Evolutionary conservation across 1,140 invertebrate species (phyloP), one percentile per base, ranked within the genome.

Genomic region (Scaptomyza pallida): DNA sequence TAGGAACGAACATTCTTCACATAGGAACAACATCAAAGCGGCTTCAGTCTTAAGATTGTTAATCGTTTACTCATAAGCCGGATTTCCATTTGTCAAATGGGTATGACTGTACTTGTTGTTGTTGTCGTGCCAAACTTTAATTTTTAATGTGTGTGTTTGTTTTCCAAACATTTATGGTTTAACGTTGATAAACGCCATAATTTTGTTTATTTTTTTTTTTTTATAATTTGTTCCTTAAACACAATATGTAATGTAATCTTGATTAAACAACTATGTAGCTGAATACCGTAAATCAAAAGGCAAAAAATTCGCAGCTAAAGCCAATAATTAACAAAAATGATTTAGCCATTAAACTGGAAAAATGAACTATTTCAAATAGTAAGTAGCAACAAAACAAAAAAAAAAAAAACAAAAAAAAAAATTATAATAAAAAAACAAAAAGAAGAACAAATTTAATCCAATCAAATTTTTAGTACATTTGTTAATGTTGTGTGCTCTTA

Each of bases 311-410:
- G 78, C 63, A 78, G 65, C 78, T n/a, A 85, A 78, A 75, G 61
- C 61, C 61, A 74, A 78, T 82, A 82, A 88, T 75, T 79, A 70
- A 71, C 69, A 78, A 68, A n/a, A 76, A 89, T 50, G 67, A 78
- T 85, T 89, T 81, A 89, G 80, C 80, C 77, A 80, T 79, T 80
- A 75, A 85, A 80, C 77, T 85, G 85, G 80, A 89, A 89, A 68
- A 89, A 88, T 86, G 81, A 89, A 68, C 75, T 76, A 85, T 83
- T 89, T 89, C 79, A 89, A 89, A 85, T 89, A 89, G 78, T 89
- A 89, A 85, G 77, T 89, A 89, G 75, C 64, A 77, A 80, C 68
- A 76, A 89, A 64, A 63, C 59, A 72, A 72, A 78, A 67, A 57
- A 44, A 63, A 74, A 72, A 50, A 63, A 65, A 72, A 50, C 62